Evolutionary conservation across 2,797 vertebrate species (phyloP), one percentile per base, ranked within the genome.

Genomic region (Vireo griseus): DNA sequence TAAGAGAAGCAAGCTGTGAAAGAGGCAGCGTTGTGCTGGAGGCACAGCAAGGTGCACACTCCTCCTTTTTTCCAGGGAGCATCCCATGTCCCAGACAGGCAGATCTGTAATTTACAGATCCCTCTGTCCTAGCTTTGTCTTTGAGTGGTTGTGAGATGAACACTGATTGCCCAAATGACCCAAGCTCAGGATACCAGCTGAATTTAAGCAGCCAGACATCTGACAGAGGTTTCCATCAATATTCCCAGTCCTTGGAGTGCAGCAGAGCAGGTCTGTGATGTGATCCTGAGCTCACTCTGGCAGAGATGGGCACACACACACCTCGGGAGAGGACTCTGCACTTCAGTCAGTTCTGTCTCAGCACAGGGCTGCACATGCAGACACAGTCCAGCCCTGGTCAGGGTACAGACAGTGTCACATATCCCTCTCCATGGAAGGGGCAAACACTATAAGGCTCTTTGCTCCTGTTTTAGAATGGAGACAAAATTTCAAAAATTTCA

Each of bases 151-250:
- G 42, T 15, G 39, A 44, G 59, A 82, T 81, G 62, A 81, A 71
- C 68, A 67, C 92, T 95, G 95, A 94, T 94, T 97, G 83, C 66
- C 68, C 26, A 59, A 96, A 94, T 79, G 58, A 86, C 84, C 78
- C 54, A 84, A 69, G 25, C 7, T 39, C 83, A 92, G 78, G 94
- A 81, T 20, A 18, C 74, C 55, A 95, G 66, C 91, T 85, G 84
- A 92, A 93, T 96, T 97, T 93, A 88, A 96, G 86, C 69, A 96
- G 88, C 22, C 83, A 96, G 40, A 39, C 80, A 89, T 66, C 85
- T 14, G 5, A 94, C 57, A 92, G 84, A 90, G 86, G 81, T 96
- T 94, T 85, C 67, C 78, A 96, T 96, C 91, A 92, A 91, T 94
- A 95, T 90, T 92, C 91, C 79, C 80, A 69, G 67, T 79, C 74